Percentiles rank a stretch among this genome's conserved stretches.
These are phyloP conservation scores for Danio kyathit DNA, from an alignment of 2,797 vertebrate genomes.

Conservation along the genomic window DNA sequence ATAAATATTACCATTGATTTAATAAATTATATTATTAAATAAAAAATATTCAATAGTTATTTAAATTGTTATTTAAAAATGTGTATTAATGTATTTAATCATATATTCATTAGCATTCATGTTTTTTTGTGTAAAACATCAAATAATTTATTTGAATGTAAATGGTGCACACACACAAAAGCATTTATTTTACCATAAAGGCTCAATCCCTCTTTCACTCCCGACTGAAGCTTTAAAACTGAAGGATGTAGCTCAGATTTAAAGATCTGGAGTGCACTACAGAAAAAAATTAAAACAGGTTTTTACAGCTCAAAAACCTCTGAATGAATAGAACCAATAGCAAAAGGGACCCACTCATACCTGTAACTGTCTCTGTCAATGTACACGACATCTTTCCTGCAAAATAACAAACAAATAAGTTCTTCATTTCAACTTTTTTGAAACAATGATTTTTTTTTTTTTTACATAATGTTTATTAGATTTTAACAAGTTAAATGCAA, in stretches of 20 bases:
- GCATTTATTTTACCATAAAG: conserved; percentile 87
- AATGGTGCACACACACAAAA: not conserved
- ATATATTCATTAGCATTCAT: no score
- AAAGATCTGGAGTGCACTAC: conserved; percentile 94
- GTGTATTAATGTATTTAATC: no score
- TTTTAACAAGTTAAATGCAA: no score
- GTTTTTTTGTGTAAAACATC: not conserved
- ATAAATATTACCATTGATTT: no score
- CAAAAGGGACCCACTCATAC: conserved; percentile 51
- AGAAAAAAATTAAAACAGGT: not conserved
- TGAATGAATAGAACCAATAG: not conserved
- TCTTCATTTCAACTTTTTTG: no score
- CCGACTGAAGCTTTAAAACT: conserved; percentile 92
- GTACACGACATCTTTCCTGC: conserved; percentile 82
- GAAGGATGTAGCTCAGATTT: conserved; percentile 96
- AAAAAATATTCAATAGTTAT: no score
- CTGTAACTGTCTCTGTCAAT: conserved; percentile 88
- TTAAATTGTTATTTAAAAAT: no score
- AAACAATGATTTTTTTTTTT: no score
- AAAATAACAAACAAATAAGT: conserved; percentile 54
- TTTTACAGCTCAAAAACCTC: not conserved
- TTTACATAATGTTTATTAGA: no score
- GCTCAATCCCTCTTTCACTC: conserved; percentile 95
- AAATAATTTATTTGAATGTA: not conserved
- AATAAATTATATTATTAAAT: no score